Evolutionary conservation across 2,888 invertebrate genomes (phyloP).

Genomic region (Acheta domesticus): DNA sequence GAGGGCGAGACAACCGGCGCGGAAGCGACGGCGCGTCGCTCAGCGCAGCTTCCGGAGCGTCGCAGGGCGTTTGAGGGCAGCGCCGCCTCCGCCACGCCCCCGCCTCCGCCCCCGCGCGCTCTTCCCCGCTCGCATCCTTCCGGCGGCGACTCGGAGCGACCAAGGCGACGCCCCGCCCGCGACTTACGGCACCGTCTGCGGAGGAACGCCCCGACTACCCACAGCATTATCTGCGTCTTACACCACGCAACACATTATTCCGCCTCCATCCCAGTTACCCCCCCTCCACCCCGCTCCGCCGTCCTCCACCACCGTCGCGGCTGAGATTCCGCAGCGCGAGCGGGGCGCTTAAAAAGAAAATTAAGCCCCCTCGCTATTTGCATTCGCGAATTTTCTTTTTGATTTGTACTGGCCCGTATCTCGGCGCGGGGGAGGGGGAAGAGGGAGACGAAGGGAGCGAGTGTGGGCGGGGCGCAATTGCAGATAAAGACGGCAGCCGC

Average conservation of each 20-base stretch:
- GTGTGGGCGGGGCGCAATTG: neutral
- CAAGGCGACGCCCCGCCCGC: neutral
- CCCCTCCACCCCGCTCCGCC: no score
- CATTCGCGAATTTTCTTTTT: slow-evolving; percentile 18
- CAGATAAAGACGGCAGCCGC: slow-evolving; percentile 18
- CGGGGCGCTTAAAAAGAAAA: neutral
- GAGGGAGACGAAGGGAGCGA: neutral
- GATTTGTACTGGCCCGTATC: slow-evolving; percentile 18
- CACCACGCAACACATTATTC: neutral
- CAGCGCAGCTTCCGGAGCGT: neutral
- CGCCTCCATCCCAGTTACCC: neutral
- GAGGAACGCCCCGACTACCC: neutral
- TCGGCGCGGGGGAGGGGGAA: neutral
- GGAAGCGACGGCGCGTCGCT: neutral
- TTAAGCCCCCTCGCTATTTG: slow-evolving; percentile 18
- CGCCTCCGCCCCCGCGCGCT: neutral
- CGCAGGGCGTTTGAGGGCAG: no score
- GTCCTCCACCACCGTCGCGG: no score
- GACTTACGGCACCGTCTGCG: neutral
- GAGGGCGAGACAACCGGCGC: neutral
- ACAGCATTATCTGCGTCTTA: slow-evolving; percentile 3
- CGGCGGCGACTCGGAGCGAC: neutral
- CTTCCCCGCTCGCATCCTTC: neutral
- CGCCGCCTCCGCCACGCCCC: neutral
- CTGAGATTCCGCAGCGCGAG: no score